phyloP scores from a whole-genome alignment of 2,797 vertebrate species.

The Falco concolor region DNA sequence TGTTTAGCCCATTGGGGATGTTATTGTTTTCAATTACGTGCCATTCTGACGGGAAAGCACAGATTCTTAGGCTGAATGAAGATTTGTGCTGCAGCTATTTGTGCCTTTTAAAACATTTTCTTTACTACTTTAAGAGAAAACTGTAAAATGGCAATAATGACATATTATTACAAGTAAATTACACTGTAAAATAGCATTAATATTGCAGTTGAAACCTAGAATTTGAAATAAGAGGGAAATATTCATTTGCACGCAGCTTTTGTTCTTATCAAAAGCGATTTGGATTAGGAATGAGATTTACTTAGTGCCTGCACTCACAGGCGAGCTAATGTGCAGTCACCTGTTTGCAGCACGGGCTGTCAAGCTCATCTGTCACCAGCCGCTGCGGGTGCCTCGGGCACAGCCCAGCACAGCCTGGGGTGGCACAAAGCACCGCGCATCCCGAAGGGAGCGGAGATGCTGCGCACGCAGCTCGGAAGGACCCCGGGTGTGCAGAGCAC shows the following conservation, averaged over 20 bases:
- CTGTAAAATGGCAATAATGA: constrained; percentile 80
- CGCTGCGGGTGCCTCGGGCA: neutral
- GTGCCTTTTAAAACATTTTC: constrained; percentile 76
- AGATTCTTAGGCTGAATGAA: constrained; percentile 70
- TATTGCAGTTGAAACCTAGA: constrained; percentile 78
- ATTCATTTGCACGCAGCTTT: constrained; percentile 75
- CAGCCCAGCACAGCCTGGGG: fast-evolving
- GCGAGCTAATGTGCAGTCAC: neutral
- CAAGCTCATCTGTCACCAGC: neutral
- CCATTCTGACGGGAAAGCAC: constrained; percentile 69
- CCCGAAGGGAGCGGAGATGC: fast-evolving
- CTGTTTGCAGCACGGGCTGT: neutral
- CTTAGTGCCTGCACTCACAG: neutral
- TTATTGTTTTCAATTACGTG: constrained; percentile 74
- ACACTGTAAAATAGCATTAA: constrained; percentile 77
- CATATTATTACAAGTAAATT: constrained; percentile 81
- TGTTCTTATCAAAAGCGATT: constrained; percentile 73
- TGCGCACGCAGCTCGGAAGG: neutral
- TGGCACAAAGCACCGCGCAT: fast-evolving
- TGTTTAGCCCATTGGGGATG: constrained; percentile 66
- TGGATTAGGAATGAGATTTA: constrained; percentile 59
- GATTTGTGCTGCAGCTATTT: constrained; percentile 68
- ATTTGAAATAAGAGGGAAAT: constrained; percentile 80
- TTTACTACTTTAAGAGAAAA: constrained; percentile 79
- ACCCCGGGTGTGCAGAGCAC: fast-evolving